Evolutionary conservation across 2,888 invertebrate genomes (phyloP).

Genomic region (Liposcelis brunnea): DNA sequence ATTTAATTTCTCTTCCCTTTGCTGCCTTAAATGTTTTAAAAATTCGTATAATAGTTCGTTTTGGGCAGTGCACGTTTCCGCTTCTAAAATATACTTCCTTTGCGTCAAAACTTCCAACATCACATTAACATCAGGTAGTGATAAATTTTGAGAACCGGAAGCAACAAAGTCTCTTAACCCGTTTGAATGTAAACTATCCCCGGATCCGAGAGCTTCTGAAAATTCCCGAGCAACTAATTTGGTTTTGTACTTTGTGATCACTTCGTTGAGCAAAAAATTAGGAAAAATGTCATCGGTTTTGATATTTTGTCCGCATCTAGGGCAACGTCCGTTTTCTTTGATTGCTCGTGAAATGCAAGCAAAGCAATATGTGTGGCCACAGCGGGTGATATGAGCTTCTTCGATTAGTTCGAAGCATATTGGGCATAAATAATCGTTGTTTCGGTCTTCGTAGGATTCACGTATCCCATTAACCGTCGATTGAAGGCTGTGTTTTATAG

Average conservation of each 20-base stretch:
- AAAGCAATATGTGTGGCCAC: slow-evolving; percentile 85
- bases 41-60: slow-evolving; percentile 72
- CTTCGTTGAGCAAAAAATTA: slow-evolving; percentile 68
- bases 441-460: slow-evolving; percentile 47
- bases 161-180: slow-evolving; percentile 45
- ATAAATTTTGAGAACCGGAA: slow-evolving; percentile 49
- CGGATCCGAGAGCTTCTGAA: slow-evolving; percentile 17
- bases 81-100: slow-evolving; percentile 60
- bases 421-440: slow-evolving; percentile 49
- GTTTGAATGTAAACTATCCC: slow-evolving; percentile 24
- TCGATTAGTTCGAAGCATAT: slow-evolving; percentile 79
- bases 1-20: slow-evolving; percentile 48
- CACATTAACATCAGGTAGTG: slow-evolving; percentile 61
- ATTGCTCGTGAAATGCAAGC: slow-evolving; percentile 56
- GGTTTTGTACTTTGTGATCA: slow-evolving; percentile 53
- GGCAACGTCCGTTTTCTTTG: slow-evolving; percentile 51
- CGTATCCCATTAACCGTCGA: slow-evolving; percentile 42
- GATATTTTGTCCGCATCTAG: slow-evolving; percentile 61
- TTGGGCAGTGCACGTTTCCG: slow-evolving; percentile 62
- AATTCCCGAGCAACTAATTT: slow-evolving; percentile 16
- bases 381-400: slow-evolving; percentile 79
- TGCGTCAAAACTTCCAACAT: slow-evolving; percentile 65
- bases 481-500: slow-evolving; percentile 31
- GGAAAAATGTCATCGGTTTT: slow-evolving; percentile 62
- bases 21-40: slow-evolving; percentile 52